Percentiles rank a stretch among this genome's conserved stretches.
Conservation (phyloP, 1,140 invertebrate genomes). For the Pseudomyrmex flavicornis region DNA sequence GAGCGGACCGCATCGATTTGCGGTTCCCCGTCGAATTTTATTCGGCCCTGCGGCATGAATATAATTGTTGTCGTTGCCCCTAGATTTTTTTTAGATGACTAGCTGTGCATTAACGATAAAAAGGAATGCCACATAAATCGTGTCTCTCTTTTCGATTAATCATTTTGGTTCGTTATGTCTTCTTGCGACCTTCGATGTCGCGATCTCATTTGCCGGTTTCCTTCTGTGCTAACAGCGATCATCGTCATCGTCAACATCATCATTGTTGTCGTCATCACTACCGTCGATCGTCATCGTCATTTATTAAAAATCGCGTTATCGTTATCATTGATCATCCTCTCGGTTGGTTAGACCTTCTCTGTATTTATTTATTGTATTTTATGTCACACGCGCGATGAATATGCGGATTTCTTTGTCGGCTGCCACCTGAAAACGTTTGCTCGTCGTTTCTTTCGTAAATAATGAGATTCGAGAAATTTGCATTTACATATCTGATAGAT, state of each 20-base stretch:
- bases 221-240: constrained; percentile 49
- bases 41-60: constrained; percentile 84
- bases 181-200: constrained; percentile 66
- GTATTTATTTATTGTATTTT: constrained; percentile 34
- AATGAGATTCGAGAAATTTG: constrained; percentile 22
- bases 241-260: constrained; percentile 8
- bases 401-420: constrained; percentile 12
- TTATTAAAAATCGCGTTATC: constrained; percentile 1
- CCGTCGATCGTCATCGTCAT: not conserved
- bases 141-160: constrained; percentile 77
- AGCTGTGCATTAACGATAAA: constrained; percentile 84
- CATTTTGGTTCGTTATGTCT: constrained; percentile 72
- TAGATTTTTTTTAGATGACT: constrained; percentile 82
- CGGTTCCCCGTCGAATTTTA: constrained; percentile 68
- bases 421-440: constrained; percentile 41
- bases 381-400: constrained; percentile 10
- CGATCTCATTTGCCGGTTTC: constrained; percentile 47
- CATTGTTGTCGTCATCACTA: not conserved
- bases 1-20: not conserved
- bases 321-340: not conserved
- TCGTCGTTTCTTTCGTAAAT: not conserved
- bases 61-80: constrained; percentile 84
- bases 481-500: constrained; percentile 18
- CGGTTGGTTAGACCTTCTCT: constrained; percentile 29
- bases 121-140: constrained; percentile 83